Evolutionary conservation across 2,888 invertebrate species (phyloP).

Genomic region (Orthonevra nobilis): DNA sequence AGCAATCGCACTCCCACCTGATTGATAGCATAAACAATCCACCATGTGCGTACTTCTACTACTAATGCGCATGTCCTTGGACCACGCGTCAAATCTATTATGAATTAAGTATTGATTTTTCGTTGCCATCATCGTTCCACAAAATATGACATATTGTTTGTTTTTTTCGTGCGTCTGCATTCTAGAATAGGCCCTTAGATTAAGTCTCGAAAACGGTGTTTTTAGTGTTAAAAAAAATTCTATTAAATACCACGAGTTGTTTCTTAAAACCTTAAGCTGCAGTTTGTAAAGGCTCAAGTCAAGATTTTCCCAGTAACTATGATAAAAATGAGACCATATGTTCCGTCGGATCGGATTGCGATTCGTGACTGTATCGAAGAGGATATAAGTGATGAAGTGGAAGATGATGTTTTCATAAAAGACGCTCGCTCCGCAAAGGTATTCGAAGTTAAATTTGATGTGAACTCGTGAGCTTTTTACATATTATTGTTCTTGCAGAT

Average conservation of each 20-base stretch:
- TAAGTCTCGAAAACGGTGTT: slow-evolving; percentile 23
- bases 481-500: slow-evolving; percentile 78
- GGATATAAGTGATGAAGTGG: slow-evolving; percentile 87
- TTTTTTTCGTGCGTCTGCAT: slow-evolving; percentile 29
- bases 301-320: slow-evolving; percentile 70
- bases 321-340: slow-evolving; percentile 83
- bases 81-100: slow-evolving; percentile 44
- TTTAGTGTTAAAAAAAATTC: not conserved
- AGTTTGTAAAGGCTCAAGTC: not conserved
- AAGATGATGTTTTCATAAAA: slow-evolving; percentile 89
- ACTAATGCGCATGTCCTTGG: slow-evolving; percentile 50
- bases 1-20: slow-evolving; percentile 33
- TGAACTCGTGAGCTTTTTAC: no score
- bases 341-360: slow-evolving; percentile 83
- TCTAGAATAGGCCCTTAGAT: slow-evolving; percentile 11
- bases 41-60: slow-evolving; percentile 44
- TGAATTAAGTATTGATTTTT: slow-evolving; percentile 70
- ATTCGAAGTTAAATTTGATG: not conserved
- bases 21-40: slow-evolving; percentile 52
- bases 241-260: not conserved
- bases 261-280: not conserved
- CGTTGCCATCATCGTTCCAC: slow-evolving; percentile 22
- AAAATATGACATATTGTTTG: slow-evolving; percentile 54
- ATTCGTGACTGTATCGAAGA: slow-evolving; percentile 87
- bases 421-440: slow-evolving; percentile 85